Evolutionary conservation across 2,113 vertebrate genomes (phyloP), one percentile per base, ranked within the genome.

Genomic region (Oncorhynchus kisutch): DNA sequence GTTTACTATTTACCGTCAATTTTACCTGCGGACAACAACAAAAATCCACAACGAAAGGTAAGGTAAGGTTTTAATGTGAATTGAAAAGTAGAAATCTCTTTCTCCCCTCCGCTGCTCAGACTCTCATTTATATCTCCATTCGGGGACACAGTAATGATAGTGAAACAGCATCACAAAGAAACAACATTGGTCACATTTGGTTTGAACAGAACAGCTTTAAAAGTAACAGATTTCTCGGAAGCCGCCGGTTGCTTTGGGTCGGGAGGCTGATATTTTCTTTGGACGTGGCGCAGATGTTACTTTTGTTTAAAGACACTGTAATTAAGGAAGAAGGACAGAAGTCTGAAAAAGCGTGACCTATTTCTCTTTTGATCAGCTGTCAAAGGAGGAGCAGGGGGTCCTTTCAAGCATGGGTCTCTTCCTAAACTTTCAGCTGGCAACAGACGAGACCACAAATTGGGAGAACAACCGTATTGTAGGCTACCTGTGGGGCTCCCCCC

Each of bases 301-400:
- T 88, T 93, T 95, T 95, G 94, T 94, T 93, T 94, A 92, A 92
- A 91, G 90, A 89, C 90, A 87, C 91, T 92, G 94, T 92, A 93
- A 94, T 91, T 94, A 93, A 94, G 92, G 84, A 89, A 87, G 90
- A 90, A 87, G 92, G 89, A 92, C 92, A 89, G 89, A 91, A 91
- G 92, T 93, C 93, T 93, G 91, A 93, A 89, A 89, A 93, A 93
- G 94, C 92, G 89, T 92, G 94, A 94, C 92, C 94, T 93, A 92
- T 92, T 93, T 93, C 92, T 89, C 92, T 93, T 90, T 94, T 94
- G 93, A 94, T 94, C 92, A 91, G 90, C 91, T 93, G 94, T 92
- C 93, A 93, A 89, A 94, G 84, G 90, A 93, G 84, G 92, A 91
- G 89, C 89, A 86, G 92, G 93, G 91, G 91, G 90, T 91, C 88